Evolutionary conservation across 2,888 invertebrate species (phyloP), one percentile per base, ranked within the genome.

Genomic region (Arctia plantaginis): DNA sequence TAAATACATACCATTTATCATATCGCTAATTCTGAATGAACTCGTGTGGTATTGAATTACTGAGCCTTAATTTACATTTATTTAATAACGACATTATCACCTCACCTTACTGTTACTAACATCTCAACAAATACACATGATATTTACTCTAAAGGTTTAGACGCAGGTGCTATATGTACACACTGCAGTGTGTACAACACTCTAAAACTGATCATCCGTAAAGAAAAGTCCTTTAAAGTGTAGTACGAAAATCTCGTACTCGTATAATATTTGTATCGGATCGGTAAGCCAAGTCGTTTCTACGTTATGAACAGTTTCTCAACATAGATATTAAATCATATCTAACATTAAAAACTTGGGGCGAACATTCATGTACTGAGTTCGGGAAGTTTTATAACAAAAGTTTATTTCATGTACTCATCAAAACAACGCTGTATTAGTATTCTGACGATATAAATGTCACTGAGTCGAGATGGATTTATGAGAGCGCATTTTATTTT

Each of bases 401-500:
- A 83, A 77, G 68, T 79, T 77, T 64, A 71, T 59, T 76, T 75
- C 55, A 71, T 66, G 47, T 64, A 70, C 66, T 23, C 72, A 75
- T 75, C 72, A 72, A 55, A 69, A 66, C 47, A 72, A 66, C 64
- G 35, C 41, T 68, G 23, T 68, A 69, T 71, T 55, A 51, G 67
- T 68, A 74, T 73, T 62, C 27, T 18, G 47, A 33, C 33, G 66
- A 8, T 33, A 78, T 82, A 76, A 82, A 80, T 39, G 77, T 76
- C 80, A 78, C 64, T 69, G 66, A n/a, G 74, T 66, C 69, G 41
- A 23, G 70, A 72, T 47, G 59, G 27, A 78, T 84, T 80, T 83
- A 85, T 69, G 77, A 72, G 72, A 62, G 41, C 20, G 33, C 55
- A 62, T 75, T 59, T 69, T 65, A 65, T 47, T 71, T 55, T 39